Conservation (phyloP, 2,113 vertebrate genomes). For the Salvator merianae region DNA sequence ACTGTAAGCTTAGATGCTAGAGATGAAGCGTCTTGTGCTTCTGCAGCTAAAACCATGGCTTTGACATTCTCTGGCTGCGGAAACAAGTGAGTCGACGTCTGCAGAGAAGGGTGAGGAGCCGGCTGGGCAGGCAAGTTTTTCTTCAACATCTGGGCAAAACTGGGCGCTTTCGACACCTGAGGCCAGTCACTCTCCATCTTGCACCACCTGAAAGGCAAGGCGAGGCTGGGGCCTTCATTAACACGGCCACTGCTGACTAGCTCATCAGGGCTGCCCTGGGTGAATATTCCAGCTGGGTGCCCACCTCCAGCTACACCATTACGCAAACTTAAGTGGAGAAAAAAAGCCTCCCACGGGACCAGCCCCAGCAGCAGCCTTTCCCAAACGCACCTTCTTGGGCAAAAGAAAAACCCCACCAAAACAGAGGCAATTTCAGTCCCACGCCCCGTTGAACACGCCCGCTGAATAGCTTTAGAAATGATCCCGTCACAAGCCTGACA, state of each 20-base stretch:
- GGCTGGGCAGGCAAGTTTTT: slow-evolving; percentile 27
- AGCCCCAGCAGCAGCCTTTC: neutral
- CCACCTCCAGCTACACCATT: neutral
- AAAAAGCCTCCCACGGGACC: neutral
- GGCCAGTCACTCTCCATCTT: slow-evolving; percentile 56
- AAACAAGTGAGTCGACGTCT: accelerated
- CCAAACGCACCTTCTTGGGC: neutral
- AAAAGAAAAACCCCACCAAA: no score
- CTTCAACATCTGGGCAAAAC: slow-evolving; percentile 52
- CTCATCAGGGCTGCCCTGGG: neutral
- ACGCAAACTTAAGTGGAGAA: neutral
- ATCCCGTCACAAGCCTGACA: neutral
- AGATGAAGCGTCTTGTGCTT: neutral
- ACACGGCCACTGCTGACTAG: neutral
- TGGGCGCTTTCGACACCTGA: slow-evolving; percentile 35
- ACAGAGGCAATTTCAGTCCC: no score
- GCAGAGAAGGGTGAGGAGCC: accelerated
- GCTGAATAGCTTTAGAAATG: no score
- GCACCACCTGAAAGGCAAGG: neutral
- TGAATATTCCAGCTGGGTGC: neutral
- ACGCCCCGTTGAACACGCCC: no score
- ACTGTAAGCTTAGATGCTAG: slow-evolving; percentile 31
- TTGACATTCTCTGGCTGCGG: neutral
- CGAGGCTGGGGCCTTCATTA: neutral
- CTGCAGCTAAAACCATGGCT: neutral